A percentile compares a stretch with the other conserved stretches of the same genome.
These are phyloP conservation scores for Tor tambroides DNA, from an alignment of 2,113 vertebrate genomes.

Conservation along the genomic window DNA sequence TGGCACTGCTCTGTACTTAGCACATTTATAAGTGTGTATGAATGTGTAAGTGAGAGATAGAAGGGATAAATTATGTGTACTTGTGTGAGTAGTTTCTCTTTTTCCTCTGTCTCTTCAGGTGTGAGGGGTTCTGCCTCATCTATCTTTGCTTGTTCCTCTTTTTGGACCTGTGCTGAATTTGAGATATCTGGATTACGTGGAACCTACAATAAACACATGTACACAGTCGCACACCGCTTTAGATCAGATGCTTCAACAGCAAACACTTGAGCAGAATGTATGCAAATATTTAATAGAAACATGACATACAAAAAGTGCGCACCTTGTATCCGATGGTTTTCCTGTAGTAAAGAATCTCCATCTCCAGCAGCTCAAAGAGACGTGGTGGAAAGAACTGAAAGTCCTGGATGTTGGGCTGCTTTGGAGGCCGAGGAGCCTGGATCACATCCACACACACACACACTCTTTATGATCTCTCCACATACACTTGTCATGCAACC, in stretches of 20 bases:
- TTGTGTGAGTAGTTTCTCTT: slow-evolving; percentile 87
- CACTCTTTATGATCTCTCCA: slow-evolving; percentile 12
- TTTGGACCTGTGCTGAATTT: slow-evolving; percentile 83
- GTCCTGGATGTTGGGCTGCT: slow-evolving; percentile 90
- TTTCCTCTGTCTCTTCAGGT: slow-evolving; percentile 85
- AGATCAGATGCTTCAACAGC: neutral
- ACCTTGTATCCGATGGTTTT: slow-evolving; percentile 92
- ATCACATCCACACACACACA: slow-evolving; percentile 47
- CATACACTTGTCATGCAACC: neutral
- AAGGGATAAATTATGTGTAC: slow-evolving; percentile 63
- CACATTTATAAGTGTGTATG: neutral
- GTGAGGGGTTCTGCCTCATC: slow-evolving; percentile 85
- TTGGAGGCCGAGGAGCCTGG: slow-evolving; percentile 87
- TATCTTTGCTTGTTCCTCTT: slow-evolving; percentile 88
- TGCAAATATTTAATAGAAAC: neutral
- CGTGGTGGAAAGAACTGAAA: slow-evolving; percentile 90
- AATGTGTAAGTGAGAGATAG: neutral
- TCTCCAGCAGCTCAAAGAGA: slow-evolving; percentile 88
- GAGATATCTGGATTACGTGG: slow-evolving; percentile 85
- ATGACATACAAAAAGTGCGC: neutral
- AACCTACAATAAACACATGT: slow-evolving; percentile 70
- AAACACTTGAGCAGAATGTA: neutral
- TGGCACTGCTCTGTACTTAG: neutral
- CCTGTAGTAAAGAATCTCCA: slow-evolving; percentile 89
- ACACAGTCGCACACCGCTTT: neutral